These are phyloP conservation scores for Branchipolynoe longqiensis DNA, from an alignment of 2,888 invertebrate genomes.

Conservation along the genomic window DNA sequence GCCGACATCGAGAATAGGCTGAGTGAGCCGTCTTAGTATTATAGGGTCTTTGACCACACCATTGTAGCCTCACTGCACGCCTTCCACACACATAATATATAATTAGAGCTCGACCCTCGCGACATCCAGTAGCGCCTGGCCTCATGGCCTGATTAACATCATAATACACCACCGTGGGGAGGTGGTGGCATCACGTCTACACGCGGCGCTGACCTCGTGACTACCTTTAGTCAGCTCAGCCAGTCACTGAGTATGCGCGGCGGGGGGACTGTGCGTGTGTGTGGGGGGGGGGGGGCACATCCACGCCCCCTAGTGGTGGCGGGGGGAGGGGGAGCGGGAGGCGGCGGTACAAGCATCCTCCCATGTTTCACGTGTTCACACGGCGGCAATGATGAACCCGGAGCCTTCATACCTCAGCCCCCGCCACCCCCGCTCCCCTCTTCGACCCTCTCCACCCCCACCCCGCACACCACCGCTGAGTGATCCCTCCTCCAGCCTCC, in stretches of 20 bases:
- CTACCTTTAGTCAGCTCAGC: slow-evolving; percentile 25
- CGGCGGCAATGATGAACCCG: slow-evolving; percentile 37
- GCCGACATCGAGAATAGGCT: too few relatives aligned
- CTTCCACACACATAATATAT: too few relatives aligned
- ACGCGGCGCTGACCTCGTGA: slow-evolving; percentile 17
- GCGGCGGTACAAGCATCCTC: slow-evolving; percentile 22
- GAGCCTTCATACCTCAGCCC: slow-evolving; percentile 20
- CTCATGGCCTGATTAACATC: too few relatives aligned
- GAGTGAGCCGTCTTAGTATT: too few relatives aligned
- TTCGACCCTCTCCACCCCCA: neutral
- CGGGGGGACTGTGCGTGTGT: neutral
- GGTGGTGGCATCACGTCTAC: neutral
- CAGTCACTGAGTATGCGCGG: neutral
- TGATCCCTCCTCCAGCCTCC: neutral
- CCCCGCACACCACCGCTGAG: neutral
- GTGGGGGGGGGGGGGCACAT: neutral
- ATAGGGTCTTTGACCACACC: too few relatives aligned
- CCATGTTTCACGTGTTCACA: slow-evolving; percentile 40
- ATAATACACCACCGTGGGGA: too few relatives aligned
- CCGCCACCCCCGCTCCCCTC: neutral
- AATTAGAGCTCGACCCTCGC: too few relatives aligned
- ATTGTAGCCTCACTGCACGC: too few relatives aligned
- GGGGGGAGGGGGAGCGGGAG: neutral
- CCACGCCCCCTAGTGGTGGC: slow-evolving; percentile 2
- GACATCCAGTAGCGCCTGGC: too few relatives aligned